Conservation (phyloP, 1,140 invertebrate species). For the Aricia agestis region DNA sequence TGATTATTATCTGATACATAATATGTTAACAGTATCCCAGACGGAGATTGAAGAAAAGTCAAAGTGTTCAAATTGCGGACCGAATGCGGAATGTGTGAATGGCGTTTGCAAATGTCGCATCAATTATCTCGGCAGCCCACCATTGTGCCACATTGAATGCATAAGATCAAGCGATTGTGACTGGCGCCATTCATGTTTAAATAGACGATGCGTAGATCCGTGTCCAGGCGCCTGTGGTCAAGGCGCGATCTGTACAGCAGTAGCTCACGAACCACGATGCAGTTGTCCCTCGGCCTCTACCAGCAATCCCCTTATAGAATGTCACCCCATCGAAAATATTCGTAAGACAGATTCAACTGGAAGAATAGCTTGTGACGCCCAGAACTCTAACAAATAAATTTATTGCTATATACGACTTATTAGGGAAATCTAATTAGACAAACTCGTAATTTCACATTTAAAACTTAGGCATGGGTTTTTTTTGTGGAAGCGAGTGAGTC, state of each 20-base stretch:
- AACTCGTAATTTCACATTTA: conserved; percentile 62
- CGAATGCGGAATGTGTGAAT: conserved; percentile 80
- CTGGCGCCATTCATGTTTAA: conserved; percentile 82
- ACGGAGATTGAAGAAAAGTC: conserved; percentile 79
- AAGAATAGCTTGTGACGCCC: conserved; percentile 52
- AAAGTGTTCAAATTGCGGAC: conserved; percentile 78
- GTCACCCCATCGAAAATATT: conserved; percentile 57
- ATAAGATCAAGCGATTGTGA: conserved; percentile 82
- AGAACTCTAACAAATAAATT: conserved; percentile 26
- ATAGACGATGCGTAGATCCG: conserved; percentile 84
- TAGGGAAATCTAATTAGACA: conserved; percentile 28
- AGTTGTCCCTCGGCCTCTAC: conserved; percentile 78
- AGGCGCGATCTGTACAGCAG: conserved; percentile 80
- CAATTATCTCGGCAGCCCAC: conserved; percentile 82
- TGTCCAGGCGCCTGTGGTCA: conserved; percentile 84
- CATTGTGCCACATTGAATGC: conserved; percentile 83
- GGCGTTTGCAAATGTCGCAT: conserved; percentile 79
- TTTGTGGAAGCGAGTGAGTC: conserved; percentile 53
- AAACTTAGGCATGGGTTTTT: conserved; percentile 75
- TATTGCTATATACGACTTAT: conserved; percentile 33
- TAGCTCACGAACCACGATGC: conserved; percentile 87
- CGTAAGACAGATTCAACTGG: conserved; percentile 68
- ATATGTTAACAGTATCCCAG: conserved; percentile 69
- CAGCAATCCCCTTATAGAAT: conserved; percentile 80
- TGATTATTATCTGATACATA: conserved; percentile 8